Percentiles rank a stretch among this genome's conserved stretches.
Conservation (phyloP, 1,140 invertebrate species). For the Aphidius ervi region DNA sequence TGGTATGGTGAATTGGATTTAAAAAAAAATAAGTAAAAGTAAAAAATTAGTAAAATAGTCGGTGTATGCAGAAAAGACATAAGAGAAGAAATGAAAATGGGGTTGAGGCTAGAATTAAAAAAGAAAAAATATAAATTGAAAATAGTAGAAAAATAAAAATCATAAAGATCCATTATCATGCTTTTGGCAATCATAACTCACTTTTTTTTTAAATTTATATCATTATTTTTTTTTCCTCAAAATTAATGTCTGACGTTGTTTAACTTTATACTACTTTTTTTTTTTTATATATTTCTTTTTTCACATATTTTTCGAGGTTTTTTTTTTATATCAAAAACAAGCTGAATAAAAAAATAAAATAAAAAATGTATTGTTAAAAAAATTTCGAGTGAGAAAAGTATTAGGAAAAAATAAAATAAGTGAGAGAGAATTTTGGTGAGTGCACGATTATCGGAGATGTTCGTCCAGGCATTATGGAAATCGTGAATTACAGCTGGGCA, state of each 20-base stretch:
- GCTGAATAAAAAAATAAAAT: too few species aligned
- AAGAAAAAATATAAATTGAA: too few species aligned
- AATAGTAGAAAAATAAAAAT: too few species aligned
- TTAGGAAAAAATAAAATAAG: neutral
- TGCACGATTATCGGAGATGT: slow-evolving; percentile 17
- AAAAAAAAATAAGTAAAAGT: slow-evolving; percentile 2
- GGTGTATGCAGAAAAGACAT: neutral
- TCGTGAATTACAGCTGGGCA: slow-evolving; percentile 16
- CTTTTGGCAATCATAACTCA: too few species aligned
- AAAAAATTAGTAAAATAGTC: too few species aligned
- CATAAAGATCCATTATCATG: too few species aligned
- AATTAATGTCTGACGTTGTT: too few species aligned
- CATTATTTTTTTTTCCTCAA: too few species aligned
- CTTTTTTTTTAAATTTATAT: too few species aligned
- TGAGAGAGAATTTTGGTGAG: slow-evolving; percentile 9
- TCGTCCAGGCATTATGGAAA: slow-evolving; percentile 16
- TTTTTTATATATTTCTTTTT: too few species aligned
- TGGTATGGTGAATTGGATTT: neutral
- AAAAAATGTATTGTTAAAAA: neutral
- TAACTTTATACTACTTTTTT: too few species aligned
- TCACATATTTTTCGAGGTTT: neutral
- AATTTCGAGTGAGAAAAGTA: slow-evolving; percentile 6
- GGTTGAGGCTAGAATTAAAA: neutral
- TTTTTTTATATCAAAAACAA: too few species aligned
- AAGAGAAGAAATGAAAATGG: neutral